Evolutionary conservation across 2,797 vertebrate genomes (phyloP).

Genomic region (Pipistrellus pipistrellus): DNA sequence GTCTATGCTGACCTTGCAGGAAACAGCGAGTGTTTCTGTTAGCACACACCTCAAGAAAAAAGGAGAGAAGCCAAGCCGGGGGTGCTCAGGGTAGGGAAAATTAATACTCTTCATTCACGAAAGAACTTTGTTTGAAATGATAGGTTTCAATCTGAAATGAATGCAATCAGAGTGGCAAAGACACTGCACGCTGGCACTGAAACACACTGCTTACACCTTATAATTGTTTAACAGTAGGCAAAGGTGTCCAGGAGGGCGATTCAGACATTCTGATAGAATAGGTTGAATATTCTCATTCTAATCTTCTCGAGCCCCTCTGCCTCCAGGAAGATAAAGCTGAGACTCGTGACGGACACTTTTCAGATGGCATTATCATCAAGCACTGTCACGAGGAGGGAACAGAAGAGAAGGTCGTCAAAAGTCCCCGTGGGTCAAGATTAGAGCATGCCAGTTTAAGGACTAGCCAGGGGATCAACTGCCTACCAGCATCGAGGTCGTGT

Average conservation of each 20-base stretch:
- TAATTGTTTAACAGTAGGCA: background rate
- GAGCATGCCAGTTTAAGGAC: background rate
- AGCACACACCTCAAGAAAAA: background rate
- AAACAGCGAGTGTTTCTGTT: constrained; percentile 17
- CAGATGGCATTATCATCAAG: background rate
- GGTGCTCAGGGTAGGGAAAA: background rate
- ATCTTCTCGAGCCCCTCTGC: constrained; percentile 1
- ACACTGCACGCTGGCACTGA: accelerated
- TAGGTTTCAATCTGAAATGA: constrained; percentile 55
- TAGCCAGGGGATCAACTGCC: background rate
- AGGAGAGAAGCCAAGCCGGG: too few species aligned
- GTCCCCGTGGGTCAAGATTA: background rate
- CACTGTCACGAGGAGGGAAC: background rate
- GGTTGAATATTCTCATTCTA: background rate
- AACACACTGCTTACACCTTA: background rate
- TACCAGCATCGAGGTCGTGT: background rate
- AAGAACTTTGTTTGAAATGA: constrained; percentile 53
- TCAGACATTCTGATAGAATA: background rate
- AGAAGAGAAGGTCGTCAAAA: background rate
- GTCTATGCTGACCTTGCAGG: constrained; percentile 45
- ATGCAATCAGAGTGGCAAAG: background rate
- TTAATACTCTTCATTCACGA: constrained; percentile 50
- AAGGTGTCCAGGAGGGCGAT: background rate
- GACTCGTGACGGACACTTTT: background rate
- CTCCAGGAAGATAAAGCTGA: background rate